Percentiles rank a stretch among this genome's conserved stretches.
phyloP scores from a whole-genome alignment of 2,113 vertebrate species.

The Zootoca vivipara region DNA sequence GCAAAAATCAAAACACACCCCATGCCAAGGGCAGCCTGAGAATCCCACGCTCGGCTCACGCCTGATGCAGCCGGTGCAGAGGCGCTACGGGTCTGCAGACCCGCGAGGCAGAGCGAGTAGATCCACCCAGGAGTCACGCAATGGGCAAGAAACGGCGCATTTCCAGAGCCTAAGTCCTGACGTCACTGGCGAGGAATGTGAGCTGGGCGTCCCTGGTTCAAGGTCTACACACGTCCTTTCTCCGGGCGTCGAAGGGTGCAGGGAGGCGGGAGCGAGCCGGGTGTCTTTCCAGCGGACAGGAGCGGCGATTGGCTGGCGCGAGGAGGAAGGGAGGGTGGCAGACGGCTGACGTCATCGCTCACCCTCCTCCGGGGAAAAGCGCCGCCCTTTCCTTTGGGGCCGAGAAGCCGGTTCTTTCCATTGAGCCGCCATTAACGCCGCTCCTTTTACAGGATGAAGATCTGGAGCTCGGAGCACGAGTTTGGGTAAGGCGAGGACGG shows the following conservation, averaged over 20 bases:
- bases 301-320: neutral
- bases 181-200: neutral
- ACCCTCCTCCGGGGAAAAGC: neutral
- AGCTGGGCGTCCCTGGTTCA: neutral
- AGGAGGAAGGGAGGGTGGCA: neutral
- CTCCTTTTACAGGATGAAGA: constrained; percentile 66
- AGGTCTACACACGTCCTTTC: no score
- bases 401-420: neutral
- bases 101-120: no score
- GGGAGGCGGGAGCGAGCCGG: no score
- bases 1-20: no score
- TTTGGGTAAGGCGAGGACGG: constrained; percentile 69
- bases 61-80: neutral
- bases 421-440: no score
- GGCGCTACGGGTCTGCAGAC: neutral
- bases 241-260: neutral
- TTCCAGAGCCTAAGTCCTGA: neutral
- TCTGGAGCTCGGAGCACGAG: constrained; percentile 81
- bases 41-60: neutral
- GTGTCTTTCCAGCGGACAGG: no score
- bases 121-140: neutral
- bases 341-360: neutral
- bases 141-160: neutral
- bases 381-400: neutral
- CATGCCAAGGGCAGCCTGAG: neutral